Conservation (phyloP, 2,797 vertebrate genomes). For the Enteromius anoplus region DNA sequence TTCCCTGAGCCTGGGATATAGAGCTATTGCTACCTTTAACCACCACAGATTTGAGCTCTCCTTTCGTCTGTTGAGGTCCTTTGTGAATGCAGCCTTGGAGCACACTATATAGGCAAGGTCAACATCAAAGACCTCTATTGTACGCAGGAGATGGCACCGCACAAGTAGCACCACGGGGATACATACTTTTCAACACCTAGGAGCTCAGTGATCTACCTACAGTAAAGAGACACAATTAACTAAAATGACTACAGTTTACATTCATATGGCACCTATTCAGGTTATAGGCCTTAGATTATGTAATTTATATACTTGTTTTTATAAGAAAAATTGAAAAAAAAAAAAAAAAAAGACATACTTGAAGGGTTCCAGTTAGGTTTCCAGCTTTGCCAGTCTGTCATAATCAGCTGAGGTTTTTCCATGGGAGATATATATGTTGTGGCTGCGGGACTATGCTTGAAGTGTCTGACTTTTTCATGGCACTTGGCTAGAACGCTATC, state of each 20-base stretch:
- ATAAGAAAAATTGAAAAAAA: too few relatives aligned
- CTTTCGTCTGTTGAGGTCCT: constrained; percentile 35
- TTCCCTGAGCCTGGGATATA: constrained; percentile 47
- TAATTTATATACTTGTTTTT: too few relatives aligned
- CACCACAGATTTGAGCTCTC: constrained; percentile 44
- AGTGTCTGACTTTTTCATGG: constrained; percentile 32
- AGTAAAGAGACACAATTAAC: constrained; percentile 18
- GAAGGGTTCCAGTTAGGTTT: too few relatives aligned
- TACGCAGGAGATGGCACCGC: constrained; percentile 13
- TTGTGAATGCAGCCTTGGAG: constrained; percentile 46
- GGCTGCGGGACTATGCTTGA: constrained; percentile 36
- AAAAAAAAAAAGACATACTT: too few relatives aligned
- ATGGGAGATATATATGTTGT: too few relatives aligned
- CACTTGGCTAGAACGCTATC: constrained; percentile 13
- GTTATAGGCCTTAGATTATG: too few relatives aligned
- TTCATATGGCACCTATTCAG: not conserved
- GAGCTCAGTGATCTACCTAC: constrained; percentile 51
- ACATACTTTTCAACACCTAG: constrained; percentile 37
- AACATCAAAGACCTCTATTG: constrained; percentile 46
- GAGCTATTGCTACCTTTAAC: constrained; percentile 47
- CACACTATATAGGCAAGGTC: constrained; percentile 26
- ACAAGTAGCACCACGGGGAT: constrained; percentile 43
- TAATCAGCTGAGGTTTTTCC: too few relatives aligned
- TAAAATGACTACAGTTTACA: not conserved
- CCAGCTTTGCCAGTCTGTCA: too few relatives aligned